Percentiles rank a stretch among this genome's conserved stretches.
These are phyloP conservation scores for Augiades crinisus DNA, from an alignment of 2,888 invertebrate species.

Conservation along the genomic window DNA sequence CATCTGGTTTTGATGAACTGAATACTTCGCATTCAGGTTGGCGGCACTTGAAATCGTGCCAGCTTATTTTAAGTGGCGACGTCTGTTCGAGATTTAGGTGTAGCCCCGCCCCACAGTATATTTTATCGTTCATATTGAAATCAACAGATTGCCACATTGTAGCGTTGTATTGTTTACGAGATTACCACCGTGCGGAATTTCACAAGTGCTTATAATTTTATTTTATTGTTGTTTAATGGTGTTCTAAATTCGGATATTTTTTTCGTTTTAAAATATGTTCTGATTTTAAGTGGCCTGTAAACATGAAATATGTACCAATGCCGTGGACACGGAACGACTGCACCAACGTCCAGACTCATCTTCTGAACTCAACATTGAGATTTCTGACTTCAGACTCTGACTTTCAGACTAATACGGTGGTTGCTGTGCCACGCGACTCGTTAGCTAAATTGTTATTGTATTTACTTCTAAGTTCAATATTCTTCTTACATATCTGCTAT, in stretches of 20 bases:
- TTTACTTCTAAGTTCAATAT: no score
- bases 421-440: no score
- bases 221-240: not conserved
- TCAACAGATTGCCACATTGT: conserved; percentile 38
- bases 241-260: not conserved
- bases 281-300: not conserved
- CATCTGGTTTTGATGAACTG: conserved; percentile 79
- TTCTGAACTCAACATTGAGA: no score
- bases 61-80: conserved; percentile 78
- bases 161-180: conserved; percentile 31
- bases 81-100: conserved; percentile 71
- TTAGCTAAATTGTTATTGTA: no score
- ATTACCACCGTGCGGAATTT: not conserved
- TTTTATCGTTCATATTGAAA: conserved; percentile 56
- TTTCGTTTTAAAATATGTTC: not conserved
- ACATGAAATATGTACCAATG: no score
- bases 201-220: not conserved
- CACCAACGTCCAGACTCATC: no score
- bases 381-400: no score
- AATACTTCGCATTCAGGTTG: conserved; percentile 76
- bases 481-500: no score
- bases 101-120: conserved; percentile 53
- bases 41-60: conserved; percentile 77
- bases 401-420: no score
- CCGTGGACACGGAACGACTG: no score